A percentile compares a stretch with the other conserved stretches of the same genome.
These are phyloP conservation scores for Eubasilissa splendida DNA, from an alignment of 2,888 invertebrate species.

Conservation along the genomic window DNA sequence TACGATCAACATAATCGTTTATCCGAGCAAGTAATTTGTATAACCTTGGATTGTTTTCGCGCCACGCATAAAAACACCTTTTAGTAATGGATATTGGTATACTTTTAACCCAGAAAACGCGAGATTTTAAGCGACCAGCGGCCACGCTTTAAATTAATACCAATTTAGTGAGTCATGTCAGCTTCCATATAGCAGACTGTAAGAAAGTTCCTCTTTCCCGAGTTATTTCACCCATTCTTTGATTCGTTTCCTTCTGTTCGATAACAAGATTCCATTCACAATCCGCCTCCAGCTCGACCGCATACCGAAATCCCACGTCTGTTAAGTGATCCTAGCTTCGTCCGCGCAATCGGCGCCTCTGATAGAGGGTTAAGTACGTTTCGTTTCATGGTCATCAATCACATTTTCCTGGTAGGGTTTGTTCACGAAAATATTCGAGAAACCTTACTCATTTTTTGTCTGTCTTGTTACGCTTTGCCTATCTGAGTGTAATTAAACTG, in stretches of 20 bases:
- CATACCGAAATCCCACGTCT: constrained; percentile 34
- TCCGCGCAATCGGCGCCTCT: constrained; percentile 26
- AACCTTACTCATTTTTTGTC: constrained; percentile 54
- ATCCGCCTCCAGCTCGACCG: constrained; percentile 13
- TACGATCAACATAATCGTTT: too few species aligned
- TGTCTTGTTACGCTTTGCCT: constrained; percentile 57
- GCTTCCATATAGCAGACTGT: background rate
- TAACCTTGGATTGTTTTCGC: too few species aligned
- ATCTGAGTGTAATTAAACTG: constrained; percentile 58
- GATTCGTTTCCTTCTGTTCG: constrained; percentile 7
- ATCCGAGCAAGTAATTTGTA: too few species aligned
- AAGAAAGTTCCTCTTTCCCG: background rate
- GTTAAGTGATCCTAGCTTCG: constrained; percentile 19
- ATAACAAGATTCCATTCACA: constrained; percentile 33
- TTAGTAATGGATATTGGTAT: too few species aligned
- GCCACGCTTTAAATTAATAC: too few species aligned
- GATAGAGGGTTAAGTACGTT: constrained; percentile 2
- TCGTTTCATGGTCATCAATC: constrained; percentile 57
- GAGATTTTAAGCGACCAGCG: too few species aligned
- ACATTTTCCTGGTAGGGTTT: constrained; percentile 46
- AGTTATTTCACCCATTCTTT: constrained; percentile 20
- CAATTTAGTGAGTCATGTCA: background rate
- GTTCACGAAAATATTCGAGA: constrained; percentile 48
- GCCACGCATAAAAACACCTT: too few species aligned
- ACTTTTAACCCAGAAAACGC: too few species aligned